Conservation (phyloP, 2,797 vertebrate species). For the Sebastes elongatus region DNA sequence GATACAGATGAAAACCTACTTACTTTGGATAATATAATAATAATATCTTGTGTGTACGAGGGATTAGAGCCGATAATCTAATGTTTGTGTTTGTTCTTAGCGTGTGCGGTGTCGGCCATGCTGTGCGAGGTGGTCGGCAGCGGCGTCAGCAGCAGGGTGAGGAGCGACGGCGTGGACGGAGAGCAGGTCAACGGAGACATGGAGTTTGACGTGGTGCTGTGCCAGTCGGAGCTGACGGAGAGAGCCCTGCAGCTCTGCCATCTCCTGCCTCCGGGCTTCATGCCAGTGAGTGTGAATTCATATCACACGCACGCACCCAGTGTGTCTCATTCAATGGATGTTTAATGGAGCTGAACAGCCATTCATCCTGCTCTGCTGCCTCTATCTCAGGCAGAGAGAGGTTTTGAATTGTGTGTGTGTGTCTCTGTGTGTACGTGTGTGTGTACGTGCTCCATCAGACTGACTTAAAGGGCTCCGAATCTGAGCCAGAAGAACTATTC, state of each 20-base stretch:
- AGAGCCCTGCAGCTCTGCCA: constrained; percentile 86
- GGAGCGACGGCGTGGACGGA: constrained; percentile 37
- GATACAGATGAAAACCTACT: not conserved
- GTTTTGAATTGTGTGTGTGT: constrained; percentile 41
- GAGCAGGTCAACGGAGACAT: constrained; percentile 63
- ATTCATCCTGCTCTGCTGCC: constrained; percentile 71
- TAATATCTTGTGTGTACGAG: not conserved
- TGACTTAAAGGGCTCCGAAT: constrained; percentile 63
- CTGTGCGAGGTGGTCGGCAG: constrained; percentile 80
- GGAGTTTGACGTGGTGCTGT: constrained; percentile 81
- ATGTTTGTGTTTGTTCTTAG: constrained; percentile 66
- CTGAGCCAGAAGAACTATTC: constrained; percentile 60
- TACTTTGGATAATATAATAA: not conserved
- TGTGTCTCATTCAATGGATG: constrained; percentile 67
- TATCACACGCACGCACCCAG: constrained; percentile 31
- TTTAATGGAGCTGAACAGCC: constrained; percentile 75
- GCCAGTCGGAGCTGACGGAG: constrained; percentile 83
- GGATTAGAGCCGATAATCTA: not conserved
- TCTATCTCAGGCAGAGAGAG: constrained; percentile 55
- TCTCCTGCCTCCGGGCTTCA: constrained; percentile 86
- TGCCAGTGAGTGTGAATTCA: constrained; percentile 84
- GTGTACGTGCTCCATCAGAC: constrained; percentile 49
- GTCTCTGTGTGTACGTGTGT: not conserved
- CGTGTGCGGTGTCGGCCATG: constrained; percentile 88
- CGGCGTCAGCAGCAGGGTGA: constrained; percentile 65